Conservation (phyloP, 2,888 invertebrate species). For the Hypomecis atomaria region DNA sequence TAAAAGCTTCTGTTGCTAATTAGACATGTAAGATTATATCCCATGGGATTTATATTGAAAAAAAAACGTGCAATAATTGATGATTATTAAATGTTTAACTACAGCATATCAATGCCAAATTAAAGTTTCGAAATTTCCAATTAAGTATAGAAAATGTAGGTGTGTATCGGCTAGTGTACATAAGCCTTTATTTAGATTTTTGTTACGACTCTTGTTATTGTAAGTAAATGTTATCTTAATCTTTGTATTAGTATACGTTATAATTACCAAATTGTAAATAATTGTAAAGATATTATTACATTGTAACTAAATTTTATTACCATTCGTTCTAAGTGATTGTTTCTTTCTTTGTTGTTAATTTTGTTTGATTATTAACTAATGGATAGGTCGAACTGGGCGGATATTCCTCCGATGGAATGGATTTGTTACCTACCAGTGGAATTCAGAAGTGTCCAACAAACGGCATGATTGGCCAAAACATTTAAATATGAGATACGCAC, state of each 20-base stretch:
- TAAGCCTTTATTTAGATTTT: slow-evolving; percentile 69
- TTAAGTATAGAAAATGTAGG: slow-evolving; percentile 44
- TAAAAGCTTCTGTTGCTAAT: slow-evolving; percentile 61
- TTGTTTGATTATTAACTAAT: slow-evolving; percentile 72
- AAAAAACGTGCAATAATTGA: slow-evolving; percentile 76
- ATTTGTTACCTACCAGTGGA: slow-evolving; percentile 1
- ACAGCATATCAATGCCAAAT: slow-evolving; percentile 81
- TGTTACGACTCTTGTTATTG: slow-evolving; percentile 74
- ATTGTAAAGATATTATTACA: slow-evolving; percentile 83
- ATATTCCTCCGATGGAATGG: slow-evolving; percentile 13
- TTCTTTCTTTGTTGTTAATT: slow-evolving; percentile 79
- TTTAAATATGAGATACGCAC: background rate
- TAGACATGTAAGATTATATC: slow-evolving; percentile 57
- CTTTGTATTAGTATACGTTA: slow-evolving; percentile 81
- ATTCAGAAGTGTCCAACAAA: background rate
- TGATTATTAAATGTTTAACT: slow-evolving; percentile 63
- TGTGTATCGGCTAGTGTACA: slow-evolving; percentile 61
- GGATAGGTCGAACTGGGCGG: slow-evolving; percentile 43
- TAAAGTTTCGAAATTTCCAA: slow-evolving; percentile 64
- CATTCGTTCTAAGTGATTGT: slow-evolving; percentile 82
- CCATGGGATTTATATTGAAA: slow-evolving; percentile 58
- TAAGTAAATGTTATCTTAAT: slow-evolving; percentile 74
- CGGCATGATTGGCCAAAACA: background rate
- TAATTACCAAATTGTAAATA: slow-evolving; percentile 82
- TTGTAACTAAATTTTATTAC: slow-evolving; percentile 82